phyloP scores from a whole-genome alignment of 2,888 invertebrate species.

The Oligia fasciuncula region DNA sequence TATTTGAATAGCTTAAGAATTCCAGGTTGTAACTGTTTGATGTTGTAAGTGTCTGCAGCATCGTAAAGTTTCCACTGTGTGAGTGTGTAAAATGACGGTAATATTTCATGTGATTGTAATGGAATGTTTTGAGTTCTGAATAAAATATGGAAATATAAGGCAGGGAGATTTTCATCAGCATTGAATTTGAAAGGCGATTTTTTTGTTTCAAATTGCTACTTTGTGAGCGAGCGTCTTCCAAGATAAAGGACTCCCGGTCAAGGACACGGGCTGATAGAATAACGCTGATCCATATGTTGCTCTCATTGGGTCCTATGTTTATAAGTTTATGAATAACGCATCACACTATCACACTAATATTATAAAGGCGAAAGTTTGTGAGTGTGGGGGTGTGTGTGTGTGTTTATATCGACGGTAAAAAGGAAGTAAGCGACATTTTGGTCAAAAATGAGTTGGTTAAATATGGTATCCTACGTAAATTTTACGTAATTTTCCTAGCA shows the following conservation, averaged over 20 bases:
- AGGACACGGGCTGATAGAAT: neutral
- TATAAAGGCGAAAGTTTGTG: no score
- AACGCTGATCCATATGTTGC: no score
- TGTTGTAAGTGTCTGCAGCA: constrained; percentile 46
- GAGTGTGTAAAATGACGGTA: constrained; percentile 37
- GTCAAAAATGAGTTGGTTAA: no score
- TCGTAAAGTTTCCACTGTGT: constrained; percentile 52
- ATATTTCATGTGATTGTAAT: constrained; percentile 52
- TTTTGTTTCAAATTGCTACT: neutral
- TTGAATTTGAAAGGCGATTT: neutral
- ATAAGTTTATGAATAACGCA: no score
- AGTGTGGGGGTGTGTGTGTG: no score
- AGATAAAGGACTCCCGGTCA: no score
- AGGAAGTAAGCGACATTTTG: no score
- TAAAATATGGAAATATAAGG: constrained; percentile 22
- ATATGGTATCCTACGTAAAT: no score
- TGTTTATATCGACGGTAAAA: no score
- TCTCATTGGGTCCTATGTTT: no score
- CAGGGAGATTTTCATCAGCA: neutral
- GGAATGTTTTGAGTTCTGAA: constrained; percentile 20
- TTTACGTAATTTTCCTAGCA: no score
- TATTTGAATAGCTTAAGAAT: constrained; percentile 63
- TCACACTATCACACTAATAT: no score
- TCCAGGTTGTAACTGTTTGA: constrained; percentile 54
- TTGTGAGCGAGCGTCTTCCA: neutral